Conservation (phyloP, 2,888 invertebrate species). For the Eilema sororculum region DNA sequence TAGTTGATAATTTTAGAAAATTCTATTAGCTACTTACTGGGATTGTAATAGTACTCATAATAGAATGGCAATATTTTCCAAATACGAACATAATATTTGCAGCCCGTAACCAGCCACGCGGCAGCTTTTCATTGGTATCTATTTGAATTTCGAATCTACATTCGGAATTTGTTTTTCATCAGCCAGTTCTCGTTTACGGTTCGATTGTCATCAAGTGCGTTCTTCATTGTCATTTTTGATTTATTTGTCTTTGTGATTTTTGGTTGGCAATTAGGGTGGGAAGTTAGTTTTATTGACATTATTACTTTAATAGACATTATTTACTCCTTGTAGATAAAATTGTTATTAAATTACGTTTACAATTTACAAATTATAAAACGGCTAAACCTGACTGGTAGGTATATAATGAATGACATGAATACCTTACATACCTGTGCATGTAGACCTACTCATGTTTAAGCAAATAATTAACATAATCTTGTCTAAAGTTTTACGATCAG, state of each 20-base stretch:
- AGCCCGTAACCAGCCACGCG: slow-evolving; percentile 74
- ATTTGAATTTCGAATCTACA: slow-evolving; percentile 81
- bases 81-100: slow-evolving; percentile 37
- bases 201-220: slow-evolving; percentile 79
- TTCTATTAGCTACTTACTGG: neutral
- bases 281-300: slow-evolving; percentile 65
- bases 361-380: neutral
- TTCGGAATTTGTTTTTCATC: slow-evolving; percentile 84
- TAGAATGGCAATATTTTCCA: slow-evolving; percentile 19
- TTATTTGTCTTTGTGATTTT: slow-evolving; percentile 77
- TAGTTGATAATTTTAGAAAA: neutral
- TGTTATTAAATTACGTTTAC: slow-evolving; percentile 12
- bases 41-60: slow-evolving; percentile 31
- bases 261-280: slow-evolving; percentile 70
- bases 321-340: neutral
- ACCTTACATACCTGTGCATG: too few relatives aligned
- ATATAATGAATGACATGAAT: too few relatives aligned
- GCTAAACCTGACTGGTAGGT: too few relatives aligned
- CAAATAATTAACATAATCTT: too few relatives aligned
- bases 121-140: slow-evolving; percentile 83
- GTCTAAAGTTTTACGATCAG: too few relatives aligned
- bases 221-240: slow-evolving; percentile 69
- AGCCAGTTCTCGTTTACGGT: slow-evolving; percentile 76
- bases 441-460: too few relatives aligned
- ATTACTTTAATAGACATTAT: slow-evolving; percentile 48